A percentile compares a stretch with the other conserved stretches of the same genome.
phyloP scores from a whole-genome alignment of 2,113 vertebrate genomes.

The Phoenicopterus ruber region DNA sequence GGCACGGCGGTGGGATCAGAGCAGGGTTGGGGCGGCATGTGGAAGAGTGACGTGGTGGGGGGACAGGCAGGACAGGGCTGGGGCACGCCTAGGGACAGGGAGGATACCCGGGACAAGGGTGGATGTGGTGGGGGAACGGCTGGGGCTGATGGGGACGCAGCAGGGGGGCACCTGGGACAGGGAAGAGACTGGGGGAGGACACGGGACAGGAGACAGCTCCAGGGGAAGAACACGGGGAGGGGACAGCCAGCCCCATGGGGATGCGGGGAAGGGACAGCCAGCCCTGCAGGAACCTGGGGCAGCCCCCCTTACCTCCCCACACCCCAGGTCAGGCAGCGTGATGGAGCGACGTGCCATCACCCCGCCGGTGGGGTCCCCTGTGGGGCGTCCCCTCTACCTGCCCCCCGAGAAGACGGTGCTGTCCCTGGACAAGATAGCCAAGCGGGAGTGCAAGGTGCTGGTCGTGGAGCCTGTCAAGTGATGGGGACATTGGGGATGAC shows the following conservation, averaged over 20 bases:
- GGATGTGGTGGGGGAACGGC: not conserved
- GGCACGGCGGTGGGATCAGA: not conserved
- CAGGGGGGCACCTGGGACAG: not conserved
- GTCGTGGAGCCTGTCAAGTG: conserved; percentile 81
- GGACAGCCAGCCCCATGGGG: not conserved
- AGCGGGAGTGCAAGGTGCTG: conserved; percentile 92
- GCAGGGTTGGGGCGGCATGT: not conserved
- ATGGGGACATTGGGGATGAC: not conserved
- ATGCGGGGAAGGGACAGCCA: not conserved
- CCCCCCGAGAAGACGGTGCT: conserved; percentile 84
- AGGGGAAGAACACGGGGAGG: not conserved
- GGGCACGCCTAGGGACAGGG: no score
- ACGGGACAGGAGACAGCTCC: not conserved
- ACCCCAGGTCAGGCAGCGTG: conserved; percentile 86
- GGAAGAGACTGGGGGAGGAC: not conserved
- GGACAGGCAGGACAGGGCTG: not conserved
- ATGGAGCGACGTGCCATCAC: conserved; percentile 94
- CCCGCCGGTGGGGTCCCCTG: conserved; percentile 87
- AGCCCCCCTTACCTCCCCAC: not conserved
- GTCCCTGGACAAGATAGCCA: conserved; percentile 93
- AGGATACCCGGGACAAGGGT: not conserved
- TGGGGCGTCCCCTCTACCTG: conserved; percentile 87
- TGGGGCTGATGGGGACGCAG: not conserved
- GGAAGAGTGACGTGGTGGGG: not conserved
- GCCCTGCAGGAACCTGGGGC: not conserved